A percentile compares a stretch with the other conserved stretches of the same genome.
Evolutionary conservation across 1,140 invertebrate genomes (phyloP).

Genomic region (Drosophila gunungcola): DNA sequence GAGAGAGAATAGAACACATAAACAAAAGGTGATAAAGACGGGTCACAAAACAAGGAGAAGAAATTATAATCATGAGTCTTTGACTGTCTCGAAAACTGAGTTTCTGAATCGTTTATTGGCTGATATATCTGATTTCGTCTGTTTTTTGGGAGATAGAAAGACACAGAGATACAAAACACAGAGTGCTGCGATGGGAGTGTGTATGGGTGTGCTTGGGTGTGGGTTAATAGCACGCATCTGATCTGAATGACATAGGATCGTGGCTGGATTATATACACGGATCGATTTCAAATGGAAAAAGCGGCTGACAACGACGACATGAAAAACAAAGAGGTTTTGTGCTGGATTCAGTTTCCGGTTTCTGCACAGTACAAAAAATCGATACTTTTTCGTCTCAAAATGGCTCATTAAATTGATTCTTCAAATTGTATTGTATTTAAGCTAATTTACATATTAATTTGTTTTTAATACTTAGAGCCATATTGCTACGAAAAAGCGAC

Average conservation of each 20-base stretch:
- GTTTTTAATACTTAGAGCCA: neutral
- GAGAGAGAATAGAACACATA: conserved; percentile 65
- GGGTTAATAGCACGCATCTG: conserved; percentile 59
- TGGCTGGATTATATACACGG: conserved; percentile 68
- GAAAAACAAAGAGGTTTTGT: conserved; percentile 27
- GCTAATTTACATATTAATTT: neutral
- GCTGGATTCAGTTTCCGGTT: conserved; percentile 40
- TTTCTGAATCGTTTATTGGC: conserved; percentile 39
- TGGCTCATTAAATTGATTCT: neutral
- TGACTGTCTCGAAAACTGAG: conserved; percentile 31
- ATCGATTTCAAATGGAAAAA: conserved; percentile 21
- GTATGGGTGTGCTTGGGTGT: conserved; percentile 39
- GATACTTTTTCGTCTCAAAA: neutral
- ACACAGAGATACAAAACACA: conserved; percentile 58
- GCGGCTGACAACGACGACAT: conserved; percentile 69
- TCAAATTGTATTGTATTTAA: neutral
- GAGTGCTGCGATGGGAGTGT: conserved; percentile 27
- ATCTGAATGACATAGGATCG: conserved; percentile 37
- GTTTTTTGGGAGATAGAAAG: conserved; percentile 22
- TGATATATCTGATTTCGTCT: conserved; percentile 29
- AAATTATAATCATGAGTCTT: conserved; percentile 7
- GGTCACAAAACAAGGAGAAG: conserved; percentile 29
- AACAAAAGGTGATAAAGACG: conserved; percentile 60
- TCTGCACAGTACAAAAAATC: conserved; percentile 8
- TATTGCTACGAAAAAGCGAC: neutral